Evolutionary conservation across 2,797 vertebrate species (phyloP).

Genomic region (Nyctalus aviator): DNA sequence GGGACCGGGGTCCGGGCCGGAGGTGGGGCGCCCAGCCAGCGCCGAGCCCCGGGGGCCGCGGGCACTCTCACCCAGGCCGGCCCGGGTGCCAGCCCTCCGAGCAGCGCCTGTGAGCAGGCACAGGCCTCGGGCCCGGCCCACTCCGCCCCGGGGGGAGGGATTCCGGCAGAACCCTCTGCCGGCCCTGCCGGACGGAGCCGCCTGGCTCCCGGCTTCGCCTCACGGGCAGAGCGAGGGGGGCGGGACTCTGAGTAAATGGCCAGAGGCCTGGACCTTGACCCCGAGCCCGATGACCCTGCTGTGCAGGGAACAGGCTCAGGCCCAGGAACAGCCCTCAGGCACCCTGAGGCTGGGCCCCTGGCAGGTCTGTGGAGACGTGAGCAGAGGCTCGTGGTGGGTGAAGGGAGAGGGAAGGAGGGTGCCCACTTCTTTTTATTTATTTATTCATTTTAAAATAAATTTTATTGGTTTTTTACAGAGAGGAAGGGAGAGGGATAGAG

Average conservation of each 20-base stretch:
- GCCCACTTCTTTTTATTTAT: no score
- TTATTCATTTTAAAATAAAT: no score
- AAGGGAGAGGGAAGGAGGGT: not conserved
- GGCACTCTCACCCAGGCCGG: not conserved
- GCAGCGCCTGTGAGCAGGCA: not conserved
- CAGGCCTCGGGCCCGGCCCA: not conserved
- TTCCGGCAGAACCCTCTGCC: accelerated
- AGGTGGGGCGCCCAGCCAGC: not conserved
- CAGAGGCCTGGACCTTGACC: not conserved
- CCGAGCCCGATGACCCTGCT: accelerated
- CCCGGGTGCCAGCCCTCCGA: not conserved
- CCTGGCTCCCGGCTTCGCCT: not conserved
- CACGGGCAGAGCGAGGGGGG: accelerated
- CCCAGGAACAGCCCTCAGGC: not conserved
- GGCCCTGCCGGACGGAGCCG: not conserved
- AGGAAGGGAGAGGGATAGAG: no score
- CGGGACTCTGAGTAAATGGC: not conserved
- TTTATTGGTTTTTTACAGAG: no score
- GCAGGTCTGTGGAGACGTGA: not conserved
- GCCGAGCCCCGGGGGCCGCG: not conserved
- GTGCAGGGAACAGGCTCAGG: no score
- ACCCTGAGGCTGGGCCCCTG: not conserved
- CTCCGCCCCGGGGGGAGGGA: accelerated
- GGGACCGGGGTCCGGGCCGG: not conserved
- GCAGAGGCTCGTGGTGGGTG: not conserved